Conservation (phyloP, 2,113 vertebrate species). For the Beaufortia kweichowensis region DNA sequence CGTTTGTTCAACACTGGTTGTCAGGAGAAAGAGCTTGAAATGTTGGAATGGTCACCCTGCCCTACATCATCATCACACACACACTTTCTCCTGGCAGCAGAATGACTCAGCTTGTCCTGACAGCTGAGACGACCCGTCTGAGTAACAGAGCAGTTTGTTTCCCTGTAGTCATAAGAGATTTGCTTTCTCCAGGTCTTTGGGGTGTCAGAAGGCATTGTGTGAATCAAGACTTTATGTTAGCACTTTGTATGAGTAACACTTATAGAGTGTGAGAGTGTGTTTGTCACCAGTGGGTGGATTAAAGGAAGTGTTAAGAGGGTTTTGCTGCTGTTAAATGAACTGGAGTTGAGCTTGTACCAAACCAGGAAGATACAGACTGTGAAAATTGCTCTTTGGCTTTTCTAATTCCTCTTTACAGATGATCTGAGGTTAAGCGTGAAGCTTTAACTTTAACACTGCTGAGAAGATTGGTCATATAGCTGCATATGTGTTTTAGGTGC, state of each 20-base stretch:
- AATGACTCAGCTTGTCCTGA: conserved; percentile 30
- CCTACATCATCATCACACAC: conserved; percentile 19
- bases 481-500: no score
- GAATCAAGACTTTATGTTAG: conserved; percentile 12
- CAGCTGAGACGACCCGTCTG: background rate
- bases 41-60: background rate
- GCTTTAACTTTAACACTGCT: no score
- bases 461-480: no score
- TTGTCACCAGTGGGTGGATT: background rate
- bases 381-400: background rate
- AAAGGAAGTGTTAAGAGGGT: conserved; percentile 12
- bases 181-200: background rate
- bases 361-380: background rate
- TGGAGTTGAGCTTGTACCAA: background rate
- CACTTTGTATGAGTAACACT: conserved; percentile 39
- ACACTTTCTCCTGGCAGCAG: background rate
- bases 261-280: background rate
- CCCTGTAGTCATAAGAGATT: conserved; percentile 26
- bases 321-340: conserved; percentile 12
- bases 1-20: background rate
- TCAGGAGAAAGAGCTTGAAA: conserved; percentile 18
- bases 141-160: conserved; percentile 40
- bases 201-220: background rate
- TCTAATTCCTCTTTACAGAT: background rate
- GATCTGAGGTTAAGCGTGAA: background rate